Percentiles rank a stretch among this genome's conserved stretches.
Conservation (phyloP, 2,888 invertebrate species). For the Fragum whitleyi region DNA sequence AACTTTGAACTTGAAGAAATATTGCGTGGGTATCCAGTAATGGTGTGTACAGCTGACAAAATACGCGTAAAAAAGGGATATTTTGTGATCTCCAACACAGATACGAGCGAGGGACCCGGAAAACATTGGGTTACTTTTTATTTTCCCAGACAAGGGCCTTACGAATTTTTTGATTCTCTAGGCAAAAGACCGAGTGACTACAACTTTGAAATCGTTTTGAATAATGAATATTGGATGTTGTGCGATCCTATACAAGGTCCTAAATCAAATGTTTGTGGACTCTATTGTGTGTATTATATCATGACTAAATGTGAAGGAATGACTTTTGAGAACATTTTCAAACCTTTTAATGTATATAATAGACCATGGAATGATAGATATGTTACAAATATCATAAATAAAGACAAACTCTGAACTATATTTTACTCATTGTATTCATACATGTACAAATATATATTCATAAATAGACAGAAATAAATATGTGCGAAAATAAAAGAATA, state of each 20-base stretch:
- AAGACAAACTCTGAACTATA: constrained; percentile 6
- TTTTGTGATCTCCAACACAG: constrained; percentile 33
- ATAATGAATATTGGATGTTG: no score
- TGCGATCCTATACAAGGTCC: constrained; percentile 30
- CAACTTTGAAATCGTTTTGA: background rate
- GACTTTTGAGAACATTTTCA: constrained; percentile 15
- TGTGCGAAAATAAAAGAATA: no score
- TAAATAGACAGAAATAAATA: background rate
- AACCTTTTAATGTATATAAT: constrained; percentile 10
- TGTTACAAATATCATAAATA: constrained; percentile 18
- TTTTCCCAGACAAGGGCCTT: constrained; percentile 29
- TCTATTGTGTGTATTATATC: constrained; percentile 28
- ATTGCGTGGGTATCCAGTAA: no score
- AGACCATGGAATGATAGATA: background rate
- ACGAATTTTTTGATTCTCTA: constrained; percentile 49
- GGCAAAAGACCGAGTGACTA: constrained; percentile 31
- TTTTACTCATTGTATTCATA: constrained; percentile 18
- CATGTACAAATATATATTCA: background rate
- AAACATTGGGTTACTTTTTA: constrained; percentile 43
- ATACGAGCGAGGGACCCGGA: constrained; percentile 11
- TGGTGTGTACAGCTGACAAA: no score
- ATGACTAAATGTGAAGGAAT: background rate
- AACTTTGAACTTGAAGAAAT: background rate
- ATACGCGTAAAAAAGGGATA: no score
- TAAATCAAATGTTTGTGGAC: constrained; percentile 30